A percentile compares a stretch with the other conserved stretches of the same genome.
Evolutionary conservation across 2,888 invertebrate species (phyloP).

Genomic region (Cantharis flavilabris): DNA sequence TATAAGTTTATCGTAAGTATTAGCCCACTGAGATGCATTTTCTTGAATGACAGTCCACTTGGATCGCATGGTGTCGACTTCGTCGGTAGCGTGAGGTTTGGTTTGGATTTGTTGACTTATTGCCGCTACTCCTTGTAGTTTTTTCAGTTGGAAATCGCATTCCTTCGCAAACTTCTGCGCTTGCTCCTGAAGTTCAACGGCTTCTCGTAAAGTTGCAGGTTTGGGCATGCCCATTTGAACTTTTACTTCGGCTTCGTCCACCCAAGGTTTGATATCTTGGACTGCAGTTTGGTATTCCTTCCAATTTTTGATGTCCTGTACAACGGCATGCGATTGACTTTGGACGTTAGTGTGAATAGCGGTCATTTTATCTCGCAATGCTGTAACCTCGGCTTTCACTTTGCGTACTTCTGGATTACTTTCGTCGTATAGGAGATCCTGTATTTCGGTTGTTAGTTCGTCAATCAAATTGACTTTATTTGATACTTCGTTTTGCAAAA

Average conservation of each 20-base stretch:
- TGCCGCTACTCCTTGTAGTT: slow-evolving; percentile 73
- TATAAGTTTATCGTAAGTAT: slow-evolving; percentile 78
- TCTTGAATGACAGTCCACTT: slow-evolving; percentile 86
- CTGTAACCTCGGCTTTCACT: slow-evolving; percentile 74
- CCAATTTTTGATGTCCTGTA: slow-evolving; percentile 82
- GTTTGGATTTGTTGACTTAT: slow-evolving; percentile 77
- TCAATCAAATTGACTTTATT: slow-evolving; percentile 77
- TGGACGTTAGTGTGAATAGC: slow-evolving; percentile 77
- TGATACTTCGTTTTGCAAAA: slow-evolving; percentile 73
- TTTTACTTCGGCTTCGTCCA: slow-evolving; percentile 85
- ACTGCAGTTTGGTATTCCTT: slow-evolving; percentile 81
- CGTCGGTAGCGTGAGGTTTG: slow-evolving; percentile 78
- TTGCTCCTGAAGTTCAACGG: slow-evolving; percentile 74
- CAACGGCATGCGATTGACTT: slow-evolving; percentile 74
- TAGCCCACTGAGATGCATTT: slow-evolving; percentile 76
- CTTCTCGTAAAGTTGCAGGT: slow-evolving; percentile 79
- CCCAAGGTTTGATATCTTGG: slow-evolving; percentile 83
- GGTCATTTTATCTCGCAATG: slow-evolving; percentile 76
- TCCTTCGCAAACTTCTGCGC: slow-evolving; percentile 76
- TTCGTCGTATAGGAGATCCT: slow-evolving; percentile 68
- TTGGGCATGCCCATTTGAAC: slow-evolving; percentile 72
- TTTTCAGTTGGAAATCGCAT: slow-evolving; percentile 75
- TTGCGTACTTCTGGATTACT: slow-evolving; percentile 74
- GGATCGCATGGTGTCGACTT: slow-evolving; percentile 81
- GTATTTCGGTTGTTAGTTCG: slow-evolving; percentile 72